Percentiles rank a stretch among this genome's conserved stretches.
Conservation (phyloP, 2,888 invertebrate genomes). For the Epistrophella euchroma region DNA sequence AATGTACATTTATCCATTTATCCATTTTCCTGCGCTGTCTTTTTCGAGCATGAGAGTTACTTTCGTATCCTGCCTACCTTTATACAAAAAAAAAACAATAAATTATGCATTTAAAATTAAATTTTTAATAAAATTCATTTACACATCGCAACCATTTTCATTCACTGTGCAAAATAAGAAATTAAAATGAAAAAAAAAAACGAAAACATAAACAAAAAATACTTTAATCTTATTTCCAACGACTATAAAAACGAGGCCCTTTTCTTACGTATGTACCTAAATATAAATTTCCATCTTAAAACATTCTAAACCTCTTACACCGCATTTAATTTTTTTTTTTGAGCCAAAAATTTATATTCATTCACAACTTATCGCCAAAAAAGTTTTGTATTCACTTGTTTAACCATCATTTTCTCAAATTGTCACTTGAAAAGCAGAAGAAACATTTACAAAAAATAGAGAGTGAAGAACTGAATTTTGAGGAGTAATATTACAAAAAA, state of each 20-base stretch:
- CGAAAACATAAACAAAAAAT: neutral
- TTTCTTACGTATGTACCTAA: too few species aligned
- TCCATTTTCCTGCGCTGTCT: constrained; percentile 9
- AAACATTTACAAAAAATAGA: neutral
- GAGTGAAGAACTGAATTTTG: constrained; percentile 10
- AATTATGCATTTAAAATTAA: constrained; percentile 56
- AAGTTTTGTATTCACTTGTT: constrained; percentile 1
- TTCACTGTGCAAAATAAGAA: constrained; percentile 42
- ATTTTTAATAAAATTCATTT: constrained; percentile 67
- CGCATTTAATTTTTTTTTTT: neutral
- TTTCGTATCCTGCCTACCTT: neutral
- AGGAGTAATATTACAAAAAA: neutral
- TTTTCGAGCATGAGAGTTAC: neutral
- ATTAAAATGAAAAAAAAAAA: constrained; percentile 21
- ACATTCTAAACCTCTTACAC: constrained; percentile 3
- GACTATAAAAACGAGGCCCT: too few species aligned
- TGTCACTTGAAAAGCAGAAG: constrained; percentile 39
- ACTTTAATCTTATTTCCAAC: constrained; percentile 26
- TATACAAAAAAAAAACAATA: neutral
- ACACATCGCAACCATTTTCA: constrained; percentile 25
- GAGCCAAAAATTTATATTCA: constrained; percentile 9
- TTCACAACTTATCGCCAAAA: constrained; percentile 14
- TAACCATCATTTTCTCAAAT: constrained; percentile 39
- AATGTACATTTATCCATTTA: too few species aligned
- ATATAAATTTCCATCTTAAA: constrained; percentile 23